Evolutionary conservation across 1,140 invertebrate species (phyloP).

Genomic region (Drosophila eugracilis): DNA sequence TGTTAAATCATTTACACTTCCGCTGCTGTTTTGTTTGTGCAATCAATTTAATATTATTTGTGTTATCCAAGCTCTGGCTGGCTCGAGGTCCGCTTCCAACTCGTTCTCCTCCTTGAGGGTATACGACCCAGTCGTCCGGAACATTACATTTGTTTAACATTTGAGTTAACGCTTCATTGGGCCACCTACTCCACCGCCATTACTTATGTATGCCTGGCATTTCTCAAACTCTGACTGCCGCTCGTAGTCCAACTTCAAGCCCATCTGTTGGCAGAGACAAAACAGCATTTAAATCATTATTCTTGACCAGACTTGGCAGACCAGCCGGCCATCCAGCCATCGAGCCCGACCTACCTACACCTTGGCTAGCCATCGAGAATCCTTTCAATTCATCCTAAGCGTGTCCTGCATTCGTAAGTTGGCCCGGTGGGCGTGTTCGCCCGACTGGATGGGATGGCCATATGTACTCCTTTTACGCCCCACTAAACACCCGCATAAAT

Average conservation of each 20-base stretch:
- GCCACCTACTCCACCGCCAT: slow-evolving; percentile 56
- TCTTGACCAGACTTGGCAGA: slow-evolving; percentile 36
- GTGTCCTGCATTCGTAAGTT: slow-evolving; percentile 72
- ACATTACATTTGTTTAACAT: slow-evolving; percentile 84
- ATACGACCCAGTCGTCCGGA: slow-evolving; percentile 76
- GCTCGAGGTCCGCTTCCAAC: slow-evolving; percentile 25
- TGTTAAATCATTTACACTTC: slow-evolving; percentile 83
- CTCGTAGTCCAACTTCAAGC: slow-evolving; percentile 14
- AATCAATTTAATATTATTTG: slow-evolving; percentile 83
- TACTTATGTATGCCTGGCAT: slow-evolving; percentile 71
- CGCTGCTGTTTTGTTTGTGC: slow-evolving; percentile 79
- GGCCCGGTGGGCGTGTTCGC: slow-evolving; percentile 32
- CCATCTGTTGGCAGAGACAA: slow-evolving; percentile 51
- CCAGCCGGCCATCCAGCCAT: not conserved
- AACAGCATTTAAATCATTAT: slow-evolving; percentile 82
- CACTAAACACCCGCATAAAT: slow-evolving; percentile 84
- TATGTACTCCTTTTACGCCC: slow-evolving; percentile 82
- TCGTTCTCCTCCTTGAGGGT: slow-evolving; percentile 45
- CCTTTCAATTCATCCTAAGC: slow-evolving; percentile 73
- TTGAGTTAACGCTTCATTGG: slow-evolving; percentile 79
- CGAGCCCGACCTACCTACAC: slow-evolving; percentile 26
- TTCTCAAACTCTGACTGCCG: slow-evolving; percentile 48
- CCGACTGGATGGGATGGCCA: slow-evolving; percentile 45
- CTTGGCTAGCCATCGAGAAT: slow-evolving; percentile 57
- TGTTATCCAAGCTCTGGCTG: slow-evolving; percentile 53